Conservation (phyloP, 2,888 invertebrate species). For the Nomada lathburiana region DNA sequence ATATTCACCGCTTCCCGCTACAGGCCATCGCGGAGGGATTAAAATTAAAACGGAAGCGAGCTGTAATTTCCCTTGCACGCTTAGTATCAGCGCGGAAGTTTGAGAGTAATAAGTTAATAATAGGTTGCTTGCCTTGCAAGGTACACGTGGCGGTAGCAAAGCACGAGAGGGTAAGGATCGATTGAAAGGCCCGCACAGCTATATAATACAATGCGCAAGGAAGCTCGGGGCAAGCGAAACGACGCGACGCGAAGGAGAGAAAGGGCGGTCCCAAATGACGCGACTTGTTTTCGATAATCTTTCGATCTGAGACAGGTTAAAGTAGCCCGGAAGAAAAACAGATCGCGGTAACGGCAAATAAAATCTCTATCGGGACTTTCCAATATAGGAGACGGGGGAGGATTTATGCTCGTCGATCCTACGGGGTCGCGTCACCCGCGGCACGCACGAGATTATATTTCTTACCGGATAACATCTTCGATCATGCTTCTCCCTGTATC, state of each 20-base stretch:
- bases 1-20: neutral
- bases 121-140: slow-evolving; percentile 32
- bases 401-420: slow-evolving; percentile 8
- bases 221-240: neutral
- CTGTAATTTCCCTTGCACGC: slow-evolving; percentile 8
- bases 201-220: neutral
- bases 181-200: slow-evolving; percentile 21
- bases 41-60: slow-evolving; percentile 10
- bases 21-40: neutral
- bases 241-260: neutral
- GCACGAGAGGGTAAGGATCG: slow-evolving; percentile 27
- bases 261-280: neutral
- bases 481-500: slow-evolving; percentile 22
- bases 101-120: slow-evolving; percentile 46
- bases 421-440: slow-evolving; percentile 18
- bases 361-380: slow-evolving; percentile 13
- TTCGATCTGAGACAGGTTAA: neutral
- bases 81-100: slow-evolving; percentile 20
- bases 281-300: slow-evolving; percentile 19
- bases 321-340: neutral
- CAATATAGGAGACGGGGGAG: neutral
- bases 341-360: neutral
- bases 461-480: slow-evolving; percentile 15
- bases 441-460: slow-evolving; percentile 28
- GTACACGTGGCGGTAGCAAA: slow-evolving; percentile 55